Evolutionary conservation across 2,113 vertebrate genomes (phyloP).

Genomic region (Rynchops niger): DNA sequence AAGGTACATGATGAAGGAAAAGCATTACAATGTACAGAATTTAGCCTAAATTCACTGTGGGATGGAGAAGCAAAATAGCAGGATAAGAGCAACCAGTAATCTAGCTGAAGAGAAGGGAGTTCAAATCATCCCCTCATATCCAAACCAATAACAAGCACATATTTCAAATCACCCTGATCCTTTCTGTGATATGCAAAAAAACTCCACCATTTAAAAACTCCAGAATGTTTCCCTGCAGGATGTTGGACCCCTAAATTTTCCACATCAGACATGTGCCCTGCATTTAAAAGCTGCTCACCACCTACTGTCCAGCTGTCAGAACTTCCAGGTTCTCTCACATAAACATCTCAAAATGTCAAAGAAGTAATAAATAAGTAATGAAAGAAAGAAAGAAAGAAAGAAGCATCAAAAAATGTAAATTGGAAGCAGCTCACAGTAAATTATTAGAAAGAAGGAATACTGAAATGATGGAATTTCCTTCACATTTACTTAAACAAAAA

Average conservation of each 20-base stretch:
- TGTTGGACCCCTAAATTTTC: not conserved
- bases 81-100: not conserved
- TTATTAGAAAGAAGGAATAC: not conserved
- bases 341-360: not conserved
- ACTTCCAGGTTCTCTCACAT: not conserved
- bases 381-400: not conserved
- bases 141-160: not conserved
- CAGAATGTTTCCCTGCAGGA: not conserved
- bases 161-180: not conserved
- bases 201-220: not conserved
- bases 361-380: not conserved
- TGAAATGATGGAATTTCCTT: not conserved
- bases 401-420: not conserved
- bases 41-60: not conserved
- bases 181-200: not conserved
- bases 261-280: not conserved
- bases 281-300: not conserved
- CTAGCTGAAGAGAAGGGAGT: not conserved
- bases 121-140: not conserved
- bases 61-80: not conserved
- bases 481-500: conserved; percentile 35
- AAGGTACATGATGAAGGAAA: not conserved
- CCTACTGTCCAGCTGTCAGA: not conserved
- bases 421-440: not conserved
- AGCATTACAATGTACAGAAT: not conserved